phyloP scores from a whole-genome alignment of 2,797 vertebrate genomes.

The Hippocampus kuda region DNA sequence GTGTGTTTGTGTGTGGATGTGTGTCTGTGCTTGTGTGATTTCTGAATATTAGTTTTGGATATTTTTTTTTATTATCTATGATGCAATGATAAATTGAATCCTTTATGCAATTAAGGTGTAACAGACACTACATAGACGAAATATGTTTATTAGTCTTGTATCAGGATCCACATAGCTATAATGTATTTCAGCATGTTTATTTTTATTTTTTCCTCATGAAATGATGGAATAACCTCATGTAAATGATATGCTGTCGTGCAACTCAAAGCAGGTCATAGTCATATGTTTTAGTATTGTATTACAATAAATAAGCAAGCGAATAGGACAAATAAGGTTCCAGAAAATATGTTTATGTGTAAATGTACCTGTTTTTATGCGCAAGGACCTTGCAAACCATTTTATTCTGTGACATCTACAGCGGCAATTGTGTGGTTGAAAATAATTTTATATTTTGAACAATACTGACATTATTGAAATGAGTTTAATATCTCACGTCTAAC shows the following conservation, averaged over 20 bases:
- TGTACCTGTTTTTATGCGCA: conserved; percentile 6
- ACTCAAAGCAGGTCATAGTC: conserved; percentile 28
- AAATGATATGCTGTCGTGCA: conserved; percentile 39
- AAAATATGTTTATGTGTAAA: not conserved
- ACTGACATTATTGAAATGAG: not conserved
- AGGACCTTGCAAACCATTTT: conserved; percentile 4
- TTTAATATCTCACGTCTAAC: not conserved
- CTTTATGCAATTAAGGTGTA: conserved; percentile 19
- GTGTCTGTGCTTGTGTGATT: conserved; percentile 2
- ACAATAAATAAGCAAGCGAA: conserved; percentile 25
- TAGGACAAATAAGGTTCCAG: conserved; percentile 2
- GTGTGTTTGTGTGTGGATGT: not conserved
- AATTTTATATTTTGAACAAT: not conserved
- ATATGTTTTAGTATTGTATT: conserved; percentile 13
- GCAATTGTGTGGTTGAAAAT: not conserved
- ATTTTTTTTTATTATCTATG: conserved; percentile 41
- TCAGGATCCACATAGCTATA: conserved; percentile 22
- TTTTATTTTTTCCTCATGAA: conserved; percentile 22
- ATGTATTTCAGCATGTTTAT: conserved; percentile 21
- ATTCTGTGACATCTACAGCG: not conserved
- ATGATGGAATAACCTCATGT: conserved; percentile 45
- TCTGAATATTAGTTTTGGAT: conserved; percentile 21
- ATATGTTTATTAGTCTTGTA: conserved; percentile 29
- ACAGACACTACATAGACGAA: conserved; percentile 18
- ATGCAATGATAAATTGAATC: conserved; percentile 51